Evolutionary conservation across 2,797 vertebrate species (phyloP).

Genomic region (Labroides dimidiatus): DNA sequence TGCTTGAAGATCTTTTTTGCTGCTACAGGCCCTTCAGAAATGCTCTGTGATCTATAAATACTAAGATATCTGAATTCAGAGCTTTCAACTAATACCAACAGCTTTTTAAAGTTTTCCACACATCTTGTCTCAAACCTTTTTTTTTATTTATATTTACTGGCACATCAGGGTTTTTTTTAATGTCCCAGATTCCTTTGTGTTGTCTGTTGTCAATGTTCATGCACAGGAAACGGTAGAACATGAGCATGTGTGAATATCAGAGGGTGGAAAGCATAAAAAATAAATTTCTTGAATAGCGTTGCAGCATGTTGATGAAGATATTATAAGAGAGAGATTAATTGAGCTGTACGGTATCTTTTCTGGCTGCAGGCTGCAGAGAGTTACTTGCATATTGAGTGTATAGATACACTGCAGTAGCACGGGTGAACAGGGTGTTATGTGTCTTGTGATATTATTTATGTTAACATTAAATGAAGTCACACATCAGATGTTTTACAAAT

Average conservation of each 20-base stretch:
- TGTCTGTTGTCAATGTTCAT: not conserved
- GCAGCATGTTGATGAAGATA: too few species aligned
- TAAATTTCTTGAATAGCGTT: too few species aligned
- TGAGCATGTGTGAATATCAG: not conserved
- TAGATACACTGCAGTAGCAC: not conserved
- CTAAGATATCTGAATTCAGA: slow-evolving; percentile 27
- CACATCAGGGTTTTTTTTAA: not conserved
- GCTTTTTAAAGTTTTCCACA: slow-evolving; percentile 23
- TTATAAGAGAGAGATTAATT: not conserved
- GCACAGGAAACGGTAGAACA: slow-evolving; percentile 1
- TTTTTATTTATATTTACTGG: not conserved
- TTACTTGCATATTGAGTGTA: not conserved
- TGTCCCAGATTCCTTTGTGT: slow-evolving; percentile 11
- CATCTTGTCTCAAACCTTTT: not conserved
- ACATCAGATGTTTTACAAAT: not conserved
- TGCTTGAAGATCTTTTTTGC: slow-evolving; percentile 10
- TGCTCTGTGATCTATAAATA: slow-evolving; percentile 58
- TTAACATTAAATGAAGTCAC: not conserved
- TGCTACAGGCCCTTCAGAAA: not conserved
- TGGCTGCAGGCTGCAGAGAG: not conserved
- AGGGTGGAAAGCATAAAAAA: too few species aligned
- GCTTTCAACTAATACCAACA: slow-evolving; percentile 3
- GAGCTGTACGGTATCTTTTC: not conserved
- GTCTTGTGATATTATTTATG: slow-evolving; percentile 9
- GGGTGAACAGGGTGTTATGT: not conserved